These are phyloP conservation scores for Phalloptychus januarius DNA, from an alignment of 2,797 vertebrate species.

Conservation along the genomic window DNA sequence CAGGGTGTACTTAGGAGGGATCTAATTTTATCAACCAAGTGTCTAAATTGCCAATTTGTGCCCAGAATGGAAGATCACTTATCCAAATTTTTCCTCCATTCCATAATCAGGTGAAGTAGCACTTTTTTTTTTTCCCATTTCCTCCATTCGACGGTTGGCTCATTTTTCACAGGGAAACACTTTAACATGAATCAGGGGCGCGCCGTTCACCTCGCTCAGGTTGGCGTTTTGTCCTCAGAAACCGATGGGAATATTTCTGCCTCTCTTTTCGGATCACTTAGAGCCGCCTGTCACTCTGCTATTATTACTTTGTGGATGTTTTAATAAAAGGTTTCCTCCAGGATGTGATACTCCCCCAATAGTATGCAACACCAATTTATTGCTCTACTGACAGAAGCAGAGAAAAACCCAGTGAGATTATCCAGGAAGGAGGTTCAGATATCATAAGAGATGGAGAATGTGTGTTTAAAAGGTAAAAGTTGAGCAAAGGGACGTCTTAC, in stretches of 20 bases:
- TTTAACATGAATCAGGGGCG: conserved; percentile 28
- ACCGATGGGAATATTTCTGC: conserved; percentile 7
- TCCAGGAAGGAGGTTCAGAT: not conserved
- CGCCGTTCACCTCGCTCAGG: conserved; percentile 9
- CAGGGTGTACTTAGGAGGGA: conserved; percentile 22
- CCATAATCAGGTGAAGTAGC: conserved; percentile 47
- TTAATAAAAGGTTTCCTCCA: conserved; percentile 13
- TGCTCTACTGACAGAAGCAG: conserved; percentile 20
- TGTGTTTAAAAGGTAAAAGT: conserved; percentile 19
- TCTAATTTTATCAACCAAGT: conserved; percentile 42
- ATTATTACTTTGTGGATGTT: conserved; percentile 8
- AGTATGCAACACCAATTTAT: conserved; percentile 27
- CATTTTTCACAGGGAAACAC: conserved; percentile 38
- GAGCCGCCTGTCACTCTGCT: conserved; percentile 6
- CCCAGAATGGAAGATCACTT: conserved; percentile 37
- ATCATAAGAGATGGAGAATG: conserved; percentile 35
- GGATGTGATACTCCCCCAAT: conserved; percentile 15
- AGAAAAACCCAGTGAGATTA: conserved; percentile 20
- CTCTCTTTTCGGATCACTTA: not conserved
- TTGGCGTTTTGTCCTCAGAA: conserved; percentile 26
- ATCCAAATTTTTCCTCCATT: conserved; percentile 17
- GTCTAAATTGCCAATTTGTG: conserved; percentile 33
- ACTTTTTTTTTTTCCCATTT: conserved; percentile 11
- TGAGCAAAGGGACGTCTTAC: conserved; percentile 10
- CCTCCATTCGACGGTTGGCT: conserved; percentile 17